Conservation (phyloP, 1,140 invertebrate species). For the Pachyrhynchus sulphureomaculatus region DNA sequence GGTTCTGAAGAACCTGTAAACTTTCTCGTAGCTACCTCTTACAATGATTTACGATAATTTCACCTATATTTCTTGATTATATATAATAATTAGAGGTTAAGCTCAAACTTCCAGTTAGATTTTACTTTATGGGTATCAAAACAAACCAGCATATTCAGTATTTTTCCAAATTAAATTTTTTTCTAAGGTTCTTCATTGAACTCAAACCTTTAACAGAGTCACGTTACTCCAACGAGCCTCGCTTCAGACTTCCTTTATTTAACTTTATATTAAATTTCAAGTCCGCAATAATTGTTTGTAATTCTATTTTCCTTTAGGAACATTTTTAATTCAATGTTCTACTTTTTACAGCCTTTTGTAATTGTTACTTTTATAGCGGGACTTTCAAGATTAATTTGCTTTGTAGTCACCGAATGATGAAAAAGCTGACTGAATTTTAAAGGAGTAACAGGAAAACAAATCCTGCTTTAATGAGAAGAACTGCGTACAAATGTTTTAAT, state of each 20-base stretch:
- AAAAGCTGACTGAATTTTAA: slow-evolving; percentile 4
- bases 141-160: background rate
- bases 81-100: too few species aligned
- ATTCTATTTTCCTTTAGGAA: slow-evolving; percentile 11
- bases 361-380: slow-evolving; percentile 7
- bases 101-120: background rate
- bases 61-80: too few species aligned
- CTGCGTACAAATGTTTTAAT: slow-evolving; percentile 2
- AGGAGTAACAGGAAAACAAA: background rate
- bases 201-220: slow-evolving; percentile 5
- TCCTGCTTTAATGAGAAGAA: background rate
- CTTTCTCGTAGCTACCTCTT: too few species aligned
- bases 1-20: too few species aligned
- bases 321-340: slow-evolving; percentile 24
- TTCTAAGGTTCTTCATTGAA: slow-evolving; percentile 1
- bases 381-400: slow-evolving; percentile 14
- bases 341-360: slow-evolving; percentile 12
- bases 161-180: slow-evolving; percentile 10
- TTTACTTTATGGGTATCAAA: background rate
- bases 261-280: slow-evolving; percentile 25
- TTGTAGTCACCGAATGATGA: background rate
- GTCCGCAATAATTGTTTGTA: slow-evolving; percentile 16
- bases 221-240: slow-evolving; percentile 4
- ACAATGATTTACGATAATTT: too few species aligned
- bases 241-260: slow-evolving; percentile 4